Evolutionary conservation across 2,888 invertebrate species (phyloP).

Genomic region (Syritta pipiens): DNA sequence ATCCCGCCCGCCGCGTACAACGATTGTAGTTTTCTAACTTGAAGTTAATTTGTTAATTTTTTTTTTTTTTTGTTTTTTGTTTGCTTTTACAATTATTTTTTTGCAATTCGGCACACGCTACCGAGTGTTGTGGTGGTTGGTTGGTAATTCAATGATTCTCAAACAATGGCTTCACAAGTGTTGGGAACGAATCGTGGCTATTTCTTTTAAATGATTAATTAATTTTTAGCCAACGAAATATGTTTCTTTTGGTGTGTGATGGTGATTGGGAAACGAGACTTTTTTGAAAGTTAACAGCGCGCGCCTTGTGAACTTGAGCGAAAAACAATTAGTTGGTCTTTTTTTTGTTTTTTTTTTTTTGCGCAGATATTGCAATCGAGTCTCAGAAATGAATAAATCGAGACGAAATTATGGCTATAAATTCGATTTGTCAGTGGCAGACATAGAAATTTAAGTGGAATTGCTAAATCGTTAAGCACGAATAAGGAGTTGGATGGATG

Average conservation of each 20-base stretch:
- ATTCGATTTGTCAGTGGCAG: no score
- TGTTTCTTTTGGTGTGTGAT: not conserved
- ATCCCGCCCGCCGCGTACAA: not conserved
- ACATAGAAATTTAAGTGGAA: no score
- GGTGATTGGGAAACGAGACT: not conserved
- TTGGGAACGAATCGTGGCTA: not conserved
- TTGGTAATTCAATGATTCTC: no score
- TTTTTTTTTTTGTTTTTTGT: not conserved
- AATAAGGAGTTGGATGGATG: no score
- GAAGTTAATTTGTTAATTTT: constrained; percentile 6
- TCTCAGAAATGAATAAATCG: no score
- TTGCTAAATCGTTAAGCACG: no score
- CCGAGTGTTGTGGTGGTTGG: no score
- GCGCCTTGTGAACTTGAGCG: constrained; percentile 27
- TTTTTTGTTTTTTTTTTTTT: not conserved
- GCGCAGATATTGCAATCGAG: not conserved
- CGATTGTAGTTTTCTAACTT: constrained; percentile 36
- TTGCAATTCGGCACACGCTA: no score
- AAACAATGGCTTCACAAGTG: not conserved
- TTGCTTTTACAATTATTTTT: not conserved
- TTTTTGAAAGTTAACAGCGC: constrained; percentile 16
- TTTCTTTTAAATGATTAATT: constrained; percentile 5
- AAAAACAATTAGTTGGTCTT: constrained; percentile 24
- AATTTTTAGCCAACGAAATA: no score
- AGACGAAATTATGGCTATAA: no score